These are phyloP conservation scores for Todiramphus chloris DNA, from an alignment of 2,113 vertebrate genomes.

Conservation along the genomic window DNA sequence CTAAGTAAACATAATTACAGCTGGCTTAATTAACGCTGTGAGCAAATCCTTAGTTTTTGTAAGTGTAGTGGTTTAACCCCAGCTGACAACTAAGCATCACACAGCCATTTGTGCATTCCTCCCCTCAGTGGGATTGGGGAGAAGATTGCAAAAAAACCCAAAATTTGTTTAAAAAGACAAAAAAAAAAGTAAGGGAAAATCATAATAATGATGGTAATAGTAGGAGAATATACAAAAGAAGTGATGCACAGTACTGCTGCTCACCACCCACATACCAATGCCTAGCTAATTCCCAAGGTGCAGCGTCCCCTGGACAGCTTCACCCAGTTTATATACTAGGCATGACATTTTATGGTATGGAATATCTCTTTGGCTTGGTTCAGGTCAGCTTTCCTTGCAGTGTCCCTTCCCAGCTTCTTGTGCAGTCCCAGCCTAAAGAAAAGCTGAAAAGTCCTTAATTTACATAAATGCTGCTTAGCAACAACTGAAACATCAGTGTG, in stretches of 20 bases:
- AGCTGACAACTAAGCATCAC: not conserved
- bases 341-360: not conserved
- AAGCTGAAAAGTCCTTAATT: not conserved
- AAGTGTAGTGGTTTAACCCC: not conserved
- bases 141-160: no score
- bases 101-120: not conserved
- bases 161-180: not conserved
- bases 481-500: not conserved
- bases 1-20: not conserved
- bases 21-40: not conserved
- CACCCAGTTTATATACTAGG: not conserved
- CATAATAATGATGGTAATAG: not conserved
- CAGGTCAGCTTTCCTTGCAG: not conserved
- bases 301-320: not conserved
- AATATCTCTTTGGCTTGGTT: not conserved
- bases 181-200: not conserved
- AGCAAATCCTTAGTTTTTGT: not conserved
- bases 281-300: not conserved
- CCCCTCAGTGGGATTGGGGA: not conserved
- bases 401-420: not conserved
- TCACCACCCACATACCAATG: not conserved
- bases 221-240: not conserved
- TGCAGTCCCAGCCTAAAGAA: not conserved
- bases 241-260: not conserved
- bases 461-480: not conserved